A percentile compares a stretch with the other conserved stretches of the same genome.
Conservation (phyloP, 2,797 vertebrate genomes). For the Myotis planiceps region DNA sequence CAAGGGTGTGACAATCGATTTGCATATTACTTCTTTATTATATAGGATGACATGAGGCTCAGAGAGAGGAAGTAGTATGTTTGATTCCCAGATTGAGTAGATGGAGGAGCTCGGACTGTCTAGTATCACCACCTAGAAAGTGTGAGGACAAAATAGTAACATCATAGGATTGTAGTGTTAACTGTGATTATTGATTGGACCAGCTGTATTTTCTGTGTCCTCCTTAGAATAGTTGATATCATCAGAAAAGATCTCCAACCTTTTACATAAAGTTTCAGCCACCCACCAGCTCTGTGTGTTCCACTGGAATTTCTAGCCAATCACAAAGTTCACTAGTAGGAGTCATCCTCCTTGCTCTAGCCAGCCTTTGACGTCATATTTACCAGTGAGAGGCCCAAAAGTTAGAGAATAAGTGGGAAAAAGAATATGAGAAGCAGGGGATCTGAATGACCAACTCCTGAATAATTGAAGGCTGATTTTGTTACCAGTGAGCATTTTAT, state of each 20-base stretch:
- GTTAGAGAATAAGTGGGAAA: neutral
- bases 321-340: neutral
- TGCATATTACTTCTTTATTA: too few species aligned
- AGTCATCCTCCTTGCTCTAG: neutral
- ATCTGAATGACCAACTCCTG: neutral
- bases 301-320: neutral
- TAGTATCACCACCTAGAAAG: neutral
- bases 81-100: neutral
- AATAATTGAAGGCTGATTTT: slow-evolving; percentile 32
- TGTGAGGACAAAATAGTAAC: neutral
- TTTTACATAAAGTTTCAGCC: neutral
- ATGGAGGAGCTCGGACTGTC: neutral
- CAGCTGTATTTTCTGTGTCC: neutral
- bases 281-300: neutral
- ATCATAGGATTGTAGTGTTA: neutral
- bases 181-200: neutral
- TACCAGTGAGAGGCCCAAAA: neutral
- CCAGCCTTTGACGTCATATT: neutral
- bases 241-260: neutral
- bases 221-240: neutral
- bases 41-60: neutral
- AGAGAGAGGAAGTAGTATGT: neutral
- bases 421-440: neutral
- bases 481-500: slow-evolving; percentile 15
- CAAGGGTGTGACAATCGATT: too few species aligned